Evolutionary conservation across 2,113 vertebrate species (phyloP).

Genomic region (Oncorhynchus masou): DNA sequence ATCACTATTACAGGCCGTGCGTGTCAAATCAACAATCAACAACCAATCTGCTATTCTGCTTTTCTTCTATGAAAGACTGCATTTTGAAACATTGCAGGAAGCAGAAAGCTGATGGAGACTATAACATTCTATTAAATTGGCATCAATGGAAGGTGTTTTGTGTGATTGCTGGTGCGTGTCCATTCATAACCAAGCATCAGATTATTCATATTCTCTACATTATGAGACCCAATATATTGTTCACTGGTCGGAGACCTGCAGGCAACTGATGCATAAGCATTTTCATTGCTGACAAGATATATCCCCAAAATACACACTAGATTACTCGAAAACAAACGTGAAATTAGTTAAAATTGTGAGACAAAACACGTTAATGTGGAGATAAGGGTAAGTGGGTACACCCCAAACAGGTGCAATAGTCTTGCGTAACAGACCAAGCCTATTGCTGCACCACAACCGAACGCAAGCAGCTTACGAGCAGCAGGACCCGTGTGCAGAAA

Average conservation of each 20-base stretch:
- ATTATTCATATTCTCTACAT: conserved; percentile 63
- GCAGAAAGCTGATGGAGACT: background rate
- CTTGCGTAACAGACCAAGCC: conserved; percentile 69
- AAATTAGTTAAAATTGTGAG: background rate
- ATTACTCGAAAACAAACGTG: background rate
- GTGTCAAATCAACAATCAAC: background rate
- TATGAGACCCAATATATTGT: no score
- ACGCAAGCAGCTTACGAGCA: conserved; percentile 6
- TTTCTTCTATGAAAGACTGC: background rate
- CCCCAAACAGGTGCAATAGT: conserved; percentile 46
- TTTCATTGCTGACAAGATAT: background rate
- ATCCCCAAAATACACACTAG: background rate
- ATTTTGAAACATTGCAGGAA: background rate
- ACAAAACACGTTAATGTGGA: background rate
- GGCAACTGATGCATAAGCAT: background rate
- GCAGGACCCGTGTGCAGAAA: conserved; percentile 15
- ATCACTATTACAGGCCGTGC: background rate
- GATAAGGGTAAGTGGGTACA: conserved; percentile 25
- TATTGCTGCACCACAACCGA: conserved; percentile 46
- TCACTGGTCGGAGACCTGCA: background rate
- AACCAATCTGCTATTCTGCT: background rate
- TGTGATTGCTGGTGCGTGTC: conserved; percentile 34
- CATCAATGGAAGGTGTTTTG: conserved; percentile 64
- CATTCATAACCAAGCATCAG: conserved; percentile 68
- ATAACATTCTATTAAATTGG: conserved; percentile 28